These are phyloP conservation scores for Lates japonicus DNA, from an alignment of 2,797 vertebrate species.

Conservation along the genomic window DNA sequence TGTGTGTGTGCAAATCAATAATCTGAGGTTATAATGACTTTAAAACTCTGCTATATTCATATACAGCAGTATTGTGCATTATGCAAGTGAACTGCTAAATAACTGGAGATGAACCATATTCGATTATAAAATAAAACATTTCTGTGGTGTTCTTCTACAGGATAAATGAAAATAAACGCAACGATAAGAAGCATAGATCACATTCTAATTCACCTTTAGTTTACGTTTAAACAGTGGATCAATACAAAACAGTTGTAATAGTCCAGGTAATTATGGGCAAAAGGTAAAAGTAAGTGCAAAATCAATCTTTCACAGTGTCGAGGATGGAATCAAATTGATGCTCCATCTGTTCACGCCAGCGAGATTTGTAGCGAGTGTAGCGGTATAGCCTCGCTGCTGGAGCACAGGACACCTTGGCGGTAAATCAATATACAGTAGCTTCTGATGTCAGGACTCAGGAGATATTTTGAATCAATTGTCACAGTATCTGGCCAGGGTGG, in stretches of 20 bases:
- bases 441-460: slow-evolving; percentile 34
- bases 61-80: neutral
- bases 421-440: slow-evolving; percentile 44
- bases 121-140: neutral
- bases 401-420: slow-evolving; percentile 56
- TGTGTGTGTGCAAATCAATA: slow-evolving; percentile 29
- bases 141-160: slow-evolving; percentile 17
- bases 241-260: slow-evolving; percentile 98
- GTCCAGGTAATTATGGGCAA: slow-evolving; percentile 99
- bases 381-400: slow-evolving; percentile 80
- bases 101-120: neutral
- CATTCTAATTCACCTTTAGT: slow-evolving; percentile 81
- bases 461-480: slow-evolving; percentile 10
- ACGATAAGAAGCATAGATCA: slow-evolving; percentile 63
- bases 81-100: neutral
- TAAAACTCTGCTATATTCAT: slow-evolving; percentile 26
- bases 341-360: slow-evolving; percentile 95
- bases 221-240: slow-evolving; percentile 93
- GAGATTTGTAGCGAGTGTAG: slow-evolving; percentile 75
- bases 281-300: slow-evolving; percentile 99
- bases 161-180: slow-evolving; percentile 40
- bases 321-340: slow-evolving; percentile 97
- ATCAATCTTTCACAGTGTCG: slow-evolving; percentile 98
- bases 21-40: slow-evolving; percentile 21
- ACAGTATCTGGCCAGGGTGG: slow-evolving; percentile 1